A percentile compares a stretch with the other conserved stretches of the same genome.
These are phyloP conservation scores for Neosilurus hyrtlii DNA, from an alignment of 2,797 vertebrate genomes.

Conservation along the genomic window DNA sequence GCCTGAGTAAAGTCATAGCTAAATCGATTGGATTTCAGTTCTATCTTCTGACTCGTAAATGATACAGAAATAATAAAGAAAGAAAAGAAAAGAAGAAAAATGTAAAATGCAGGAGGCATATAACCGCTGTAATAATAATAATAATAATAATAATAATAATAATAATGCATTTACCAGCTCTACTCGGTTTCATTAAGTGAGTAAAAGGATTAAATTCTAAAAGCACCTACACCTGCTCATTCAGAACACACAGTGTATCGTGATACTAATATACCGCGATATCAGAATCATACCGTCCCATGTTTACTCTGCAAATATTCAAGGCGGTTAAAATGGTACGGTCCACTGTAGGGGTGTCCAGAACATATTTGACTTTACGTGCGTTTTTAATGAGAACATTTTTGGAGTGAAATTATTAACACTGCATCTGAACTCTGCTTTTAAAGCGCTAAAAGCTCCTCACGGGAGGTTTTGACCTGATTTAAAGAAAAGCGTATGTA, in stretches of 20 bases:
- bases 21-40: neutral
- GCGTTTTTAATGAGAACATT: neutral
- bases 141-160: neutral
- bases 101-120: neutral
- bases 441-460: neutral
- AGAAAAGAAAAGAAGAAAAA: neutral
- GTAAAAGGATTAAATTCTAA: neutral
- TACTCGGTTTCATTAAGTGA: neutral
- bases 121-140: neutral
- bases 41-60: neutral
- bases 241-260: neutral
- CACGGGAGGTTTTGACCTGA: no score
- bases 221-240: neutral
- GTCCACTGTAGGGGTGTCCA: neutral
- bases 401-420: neutral
- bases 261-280: neutral
- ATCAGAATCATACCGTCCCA: neutral
- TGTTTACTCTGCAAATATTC: no score
- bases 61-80: neutral
- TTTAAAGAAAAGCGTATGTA: neutral
- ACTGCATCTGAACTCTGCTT: accelerated
- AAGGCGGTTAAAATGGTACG: neutral
- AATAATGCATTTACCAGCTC: neutral
- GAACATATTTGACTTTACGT: neutral
- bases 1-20: no score